Evolutionary conservation across 2,797 vertebrate genomes (phyloP).

Genomic region (Carduelis carduelis): DNA sequence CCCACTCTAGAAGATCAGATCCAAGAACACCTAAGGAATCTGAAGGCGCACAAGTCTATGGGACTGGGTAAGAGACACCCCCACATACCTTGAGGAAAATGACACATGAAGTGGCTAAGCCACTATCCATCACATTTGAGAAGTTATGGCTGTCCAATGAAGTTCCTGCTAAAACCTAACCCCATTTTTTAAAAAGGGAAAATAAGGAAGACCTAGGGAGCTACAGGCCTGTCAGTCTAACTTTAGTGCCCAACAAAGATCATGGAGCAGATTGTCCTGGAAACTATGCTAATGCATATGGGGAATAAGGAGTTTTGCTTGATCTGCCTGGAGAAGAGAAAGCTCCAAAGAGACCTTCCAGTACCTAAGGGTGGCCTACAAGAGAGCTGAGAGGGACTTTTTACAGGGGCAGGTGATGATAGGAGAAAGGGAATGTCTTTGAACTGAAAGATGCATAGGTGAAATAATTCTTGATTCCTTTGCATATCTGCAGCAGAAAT

Average conservation of each 20-base stretch:
- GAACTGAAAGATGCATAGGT: neutral
- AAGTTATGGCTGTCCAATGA: neutral
- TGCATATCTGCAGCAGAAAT: neutral
- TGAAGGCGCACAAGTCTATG: neutral
- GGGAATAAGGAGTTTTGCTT: neutral
- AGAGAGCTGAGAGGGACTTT: neutral
- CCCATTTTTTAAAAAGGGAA: neutral
- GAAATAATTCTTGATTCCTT: neutral
- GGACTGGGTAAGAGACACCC: neutral
- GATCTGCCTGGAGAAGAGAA: neutral
- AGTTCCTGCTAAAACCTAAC: neutral
- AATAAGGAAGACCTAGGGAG: rapidly evolving
- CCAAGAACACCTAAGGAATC: neutral
- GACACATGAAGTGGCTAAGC: neutral
- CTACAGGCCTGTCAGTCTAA: neutral
- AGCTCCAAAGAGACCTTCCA: neutral
- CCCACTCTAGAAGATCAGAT: neutral
- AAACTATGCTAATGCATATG: neutral
- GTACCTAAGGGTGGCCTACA: neutral
- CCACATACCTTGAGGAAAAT: neutral
- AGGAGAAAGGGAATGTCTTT: neutral
- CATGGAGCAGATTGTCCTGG: neutral
- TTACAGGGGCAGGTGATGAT: neutral
- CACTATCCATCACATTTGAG: neutral
- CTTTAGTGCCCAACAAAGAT: neutral